These are phyloP conservation scores for Bubo scandiacus DNA, from an alignment of 2,113 vertebrate genomes.

Conservation along the genomic window DNA sequence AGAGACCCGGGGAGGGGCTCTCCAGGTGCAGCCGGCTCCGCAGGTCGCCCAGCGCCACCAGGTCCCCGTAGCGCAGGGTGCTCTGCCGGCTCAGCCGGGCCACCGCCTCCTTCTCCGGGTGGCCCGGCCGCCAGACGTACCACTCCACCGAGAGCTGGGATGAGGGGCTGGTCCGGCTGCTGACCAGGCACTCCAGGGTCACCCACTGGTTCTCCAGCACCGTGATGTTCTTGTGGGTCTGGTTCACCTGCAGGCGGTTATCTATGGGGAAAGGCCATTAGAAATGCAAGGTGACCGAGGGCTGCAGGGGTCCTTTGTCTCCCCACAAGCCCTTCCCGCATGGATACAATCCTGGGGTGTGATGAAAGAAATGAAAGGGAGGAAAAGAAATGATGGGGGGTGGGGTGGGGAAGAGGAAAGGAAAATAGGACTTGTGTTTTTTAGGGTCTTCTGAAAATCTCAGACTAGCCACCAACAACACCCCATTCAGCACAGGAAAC, in stretches of 20 bases:
- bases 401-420: background rate
- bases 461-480: background rate
- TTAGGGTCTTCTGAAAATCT: background rate
- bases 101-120: slow-evolving; percentile 79
- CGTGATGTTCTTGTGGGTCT: slow-evolving; percentile 85
- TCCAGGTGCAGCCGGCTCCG: slow-evolving; percentile 84
- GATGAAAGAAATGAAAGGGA: background rate
- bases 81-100: slow-evolving; percentile 81
- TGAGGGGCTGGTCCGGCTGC: slow-evolving; percentile 82
- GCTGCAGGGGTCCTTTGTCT: background rate
- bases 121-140: slow-evolving; percentile 82
- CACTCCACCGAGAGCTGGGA: slow-evolving; percentile 89
- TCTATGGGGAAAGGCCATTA: slow-evolving; percentile 65
- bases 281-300: background rate
- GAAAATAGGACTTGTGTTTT: background rate
- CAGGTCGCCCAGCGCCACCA: slow-evolving; percentile 74
- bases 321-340: background rate
- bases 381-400: background rate
- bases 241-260: slow-evolving; percentile 87
- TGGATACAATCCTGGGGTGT: background rate
- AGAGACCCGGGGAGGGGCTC: slow-evolving; percentile 80
- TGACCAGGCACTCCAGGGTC: slow-evolving; percentile 86
- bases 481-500: background rate
- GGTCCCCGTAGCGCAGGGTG: slow-evolving; percentile 72
- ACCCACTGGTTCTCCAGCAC: slow-evolving; percentile 89